phyloP scores from a whole-genome alignment of 2,113 vertebrate genomes.

The Rhinolophus sinicus region DNA sequence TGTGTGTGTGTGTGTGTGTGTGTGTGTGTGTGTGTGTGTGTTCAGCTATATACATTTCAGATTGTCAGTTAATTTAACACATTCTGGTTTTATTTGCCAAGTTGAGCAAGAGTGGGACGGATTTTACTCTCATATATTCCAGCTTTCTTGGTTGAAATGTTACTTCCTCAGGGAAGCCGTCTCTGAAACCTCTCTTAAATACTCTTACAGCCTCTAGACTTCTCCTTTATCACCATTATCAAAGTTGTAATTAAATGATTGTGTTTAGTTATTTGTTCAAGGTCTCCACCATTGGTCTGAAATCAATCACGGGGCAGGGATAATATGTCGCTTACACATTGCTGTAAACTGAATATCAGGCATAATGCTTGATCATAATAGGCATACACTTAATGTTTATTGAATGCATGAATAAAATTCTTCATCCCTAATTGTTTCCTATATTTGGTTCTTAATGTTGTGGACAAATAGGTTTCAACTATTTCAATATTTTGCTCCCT shows the following conservation, averaged over 20 bases:
- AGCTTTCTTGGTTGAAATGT: constrained; percentile 1
- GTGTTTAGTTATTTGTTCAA: not conserved
- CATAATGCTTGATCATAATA: not conserved
- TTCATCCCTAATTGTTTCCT: not conserved
- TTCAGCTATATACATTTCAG: not conserved
- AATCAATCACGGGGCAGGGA: not conserved
- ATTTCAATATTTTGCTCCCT: not conserved
- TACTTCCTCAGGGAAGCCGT: not conserved
- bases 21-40: not conserved
- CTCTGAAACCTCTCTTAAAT: not conserved
- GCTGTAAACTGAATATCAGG: not conserved
- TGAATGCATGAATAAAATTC: not conserved
- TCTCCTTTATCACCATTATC: not conserved
- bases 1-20: not conserved
- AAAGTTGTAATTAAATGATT: not conserved
- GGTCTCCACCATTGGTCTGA: not conserved
- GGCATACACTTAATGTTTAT: not conserved
- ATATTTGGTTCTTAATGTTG: not conserved
- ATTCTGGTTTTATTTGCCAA: not conserved
- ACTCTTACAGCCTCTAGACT: not conserved
- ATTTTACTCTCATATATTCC: not conserved
- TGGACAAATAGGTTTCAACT: not conserved
- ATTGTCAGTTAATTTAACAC: constrained; percentile 9
- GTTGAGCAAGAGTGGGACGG: not conserved
- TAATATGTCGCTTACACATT: not conserved